Percentiles rank a stretch among this genome's conserved stretches.
Evolutionary conservation across 2,888 invertebrate genomes (phyloP).

Genomic region (Chelonus formosanus): DNA sequence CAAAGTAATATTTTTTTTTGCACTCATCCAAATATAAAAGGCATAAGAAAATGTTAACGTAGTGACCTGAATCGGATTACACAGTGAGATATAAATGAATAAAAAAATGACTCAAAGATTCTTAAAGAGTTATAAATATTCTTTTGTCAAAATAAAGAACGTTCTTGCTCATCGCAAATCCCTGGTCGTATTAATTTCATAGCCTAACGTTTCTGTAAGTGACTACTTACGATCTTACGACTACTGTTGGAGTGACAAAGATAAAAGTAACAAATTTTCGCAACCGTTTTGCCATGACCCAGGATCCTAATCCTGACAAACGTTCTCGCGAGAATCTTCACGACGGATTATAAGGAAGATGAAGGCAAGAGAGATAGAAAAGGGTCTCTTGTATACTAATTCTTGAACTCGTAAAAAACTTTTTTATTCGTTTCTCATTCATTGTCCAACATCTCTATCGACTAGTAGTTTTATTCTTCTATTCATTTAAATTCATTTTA

Average conservation of each 20-base stretch:
- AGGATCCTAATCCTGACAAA: conserved; percentile 51
- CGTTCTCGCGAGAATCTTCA: conserved; percentile 39
- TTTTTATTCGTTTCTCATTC: too few relatives aligned
- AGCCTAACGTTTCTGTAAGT: conserved; percentile 24
- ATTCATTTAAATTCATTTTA: too few relatives aligned
- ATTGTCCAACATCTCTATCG: too few relatives aligned
- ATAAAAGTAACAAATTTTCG: conserved; percentile 37
- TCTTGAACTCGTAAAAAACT: too few relatives aligned
- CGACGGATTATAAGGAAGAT: conserved; percentile 27
- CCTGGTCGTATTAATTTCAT: conserved; percentile 46
- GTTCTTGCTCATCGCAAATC: conserved; percentile 40
- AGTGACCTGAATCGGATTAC: too few relatives aligned
- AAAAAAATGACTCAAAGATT: conserved; percentile 23
- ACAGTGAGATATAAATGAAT: background rate
- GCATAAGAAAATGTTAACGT: too few relatives aligned
- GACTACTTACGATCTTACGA: conserved; percentile 2
- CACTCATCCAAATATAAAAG: too few relatives aligned
- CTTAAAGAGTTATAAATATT: conserved; percentile 47
- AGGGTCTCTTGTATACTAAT: too few relatives aligned
- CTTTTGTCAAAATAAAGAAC: conserved; percentile 52
- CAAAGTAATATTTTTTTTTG: too few relatives aligned
- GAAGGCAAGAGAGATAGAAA: too few relatives aligned
- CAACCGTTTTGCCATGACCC: conserved; percentile 30
- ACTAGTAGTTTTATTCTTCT: too few relatives aligned
- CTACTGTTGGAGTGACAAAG: conserved; percentile 26